phyloP scores from a whole-genome alignment of 2,797 vertebrate species.

The Pelodytes ibericus region DNA sequence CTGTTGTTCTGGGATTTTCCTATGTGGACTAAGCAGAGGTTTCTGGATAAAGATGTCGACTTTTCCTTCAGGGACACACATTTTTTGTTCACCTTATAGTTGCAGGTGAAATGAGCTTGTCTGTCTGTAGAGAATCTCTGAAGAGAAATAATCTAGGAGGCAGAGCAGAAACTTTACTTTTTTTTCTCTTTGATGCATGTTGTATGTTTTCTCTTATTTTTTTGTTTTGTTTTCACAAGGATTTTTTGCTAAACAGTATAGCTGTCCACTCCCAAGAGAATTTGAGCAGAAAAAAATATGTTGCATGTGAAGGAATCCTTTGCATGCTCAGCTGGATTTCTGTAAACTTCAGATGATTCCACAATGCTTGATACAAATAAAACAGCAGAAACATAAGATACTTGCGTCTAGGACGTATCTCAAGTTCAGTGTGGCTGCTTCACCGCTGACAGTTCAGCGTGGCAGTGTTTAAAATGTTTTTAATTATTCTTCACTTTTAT shows the following conservation, averaged over 20 bases:
- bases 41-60: conserved; percentile 54
- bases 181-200: background rate
- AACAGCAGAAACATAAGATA: no score
- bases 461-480: no score
- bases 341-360: no score
- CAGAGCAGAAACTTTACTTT: background rate
- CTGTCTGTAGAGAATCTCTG: conserved; percentile 37
- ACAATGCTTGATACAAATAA: no score
- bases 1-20: no score
- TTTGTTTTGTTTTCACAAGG: background rate
- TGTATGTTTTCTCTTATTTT: no score
- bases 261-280: background rate
- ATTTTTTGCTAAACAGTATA: conserved; percentile 13
- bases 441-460: no score
- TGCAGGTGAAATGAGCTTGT: conserved; percentile 60
- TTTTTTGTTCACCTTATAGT: conserved; percentile 60
- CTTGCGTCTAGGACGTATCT: no score
- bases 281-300: conserved; percentile 9
- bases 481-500: no score
- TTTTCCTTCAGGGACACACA: conserved; percentile 54
- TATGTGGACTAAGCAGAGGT: no score
- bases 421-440: no score
- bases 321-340: conserved; percentile 21
- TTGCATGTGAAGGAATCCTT: conserved; percentile 13
- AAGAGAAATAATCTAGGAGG: background rate